Evolutionary conservation across 2,113 vertebrate genomes (phyloP).

Genomic region (Ptilonorhynchus violaceus): DNA sequence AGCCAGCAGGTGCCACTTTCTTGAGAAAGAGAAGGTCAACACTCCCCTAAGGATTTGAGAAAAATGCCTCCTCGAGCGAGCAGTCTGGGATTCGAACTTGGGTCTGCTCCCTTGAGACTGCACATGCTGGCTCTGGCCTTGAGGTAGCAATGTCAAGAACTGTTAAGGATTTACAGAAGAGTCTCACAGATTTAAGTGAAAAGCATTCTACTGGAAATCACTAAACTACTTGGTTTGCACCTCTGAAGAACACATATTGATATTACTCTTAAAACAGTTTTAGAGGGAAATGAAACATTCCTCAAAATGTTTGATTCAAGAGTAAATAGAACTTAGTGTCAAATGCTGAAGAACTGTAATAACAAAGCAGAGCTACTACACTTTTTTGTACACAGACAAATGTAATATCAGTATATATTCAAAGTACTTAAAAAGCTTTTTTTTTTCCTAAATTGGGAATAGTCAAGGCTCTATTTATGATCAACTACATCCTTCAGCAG

Average conservation of each 20-base stretch:
- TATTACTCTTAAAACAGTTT: not conserved
- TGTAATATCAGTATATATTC: not conserved
- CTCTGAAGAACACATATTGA: not conserved
- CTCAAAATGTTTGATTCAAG: not conserved
- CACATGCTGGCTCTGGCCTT: slow-evolving; percentile 23
- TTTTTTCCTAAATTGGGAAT: not conserved
- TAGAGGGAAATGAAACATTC: not conserved
- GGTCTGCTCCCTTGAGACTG: not conserved
- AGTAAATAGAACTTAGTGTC: not conserved
- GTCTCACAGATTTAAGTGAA: not conserved
- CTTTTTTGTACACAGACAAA: not conserved
- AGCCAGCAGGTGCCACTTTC: slow-evolving; percentile 10
- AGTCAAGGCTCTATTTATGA: not conserved
- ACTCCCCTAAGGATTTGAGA: slow-evolving; percentile 2
- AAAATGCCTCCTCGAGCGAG: not conserved
- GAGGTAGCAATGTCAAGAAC: slow-evolving; percentile 33
- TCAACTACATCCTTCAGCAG: not conserved
- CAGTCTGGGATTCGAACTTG: not conserved
- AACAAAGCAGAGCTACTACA: not conserved
- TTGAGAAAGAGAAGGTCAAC: slow-evolving; percentile 42
- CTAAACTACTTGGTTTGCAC: not conserved
- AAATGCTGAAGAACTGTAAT: not conserved
- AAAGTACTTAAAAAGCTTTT: not conserved
- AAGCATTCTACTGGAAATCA: not conserved
- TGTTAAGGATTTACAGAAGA: slow-evolving; percentile 33